These are phyloP conservation scores for Danio choprae DNA, from an alignment of 2,797 vertebrate species.

Conservation along the genomic window DNA sequence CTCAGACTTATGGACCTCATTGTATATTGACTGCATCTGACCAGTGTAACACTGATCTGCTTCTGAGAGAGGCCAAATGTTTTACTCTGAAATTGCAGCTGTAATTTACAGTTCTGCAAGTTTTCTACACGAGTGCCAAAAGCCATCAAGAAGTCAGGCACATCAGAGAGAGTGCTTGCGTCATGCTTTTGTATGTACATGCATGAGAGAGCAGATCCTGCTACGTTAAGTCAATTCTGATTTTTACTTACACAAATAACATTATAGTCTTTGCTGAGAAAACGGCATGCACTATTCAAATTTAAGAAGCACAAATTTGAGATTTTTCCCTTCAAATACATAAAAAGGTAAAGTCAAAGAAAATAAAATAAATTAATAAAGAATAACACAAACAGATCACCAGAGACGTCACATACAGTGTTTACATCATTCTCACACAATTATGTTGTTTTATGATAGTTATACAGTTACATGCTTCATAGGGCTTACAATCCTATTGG, in stretches of 20 bases:
- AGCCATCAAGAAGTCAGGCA: constrained; percentile 50
- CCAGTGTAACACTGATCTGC: constrained; percentile 55
- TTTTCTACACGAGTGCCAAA: constrained; percentile 51
- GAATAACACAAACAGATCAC: no score
- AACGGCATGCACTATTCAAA: not conserved
- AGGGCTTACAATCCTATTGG: no score
- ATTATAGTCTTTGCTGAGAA: constrained; percentile 11
- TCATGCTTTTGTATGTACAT: constrained; percentile 48
- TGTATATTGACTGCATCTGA: constrained; percentile 74
- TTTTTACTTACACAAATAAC: constrained; percentile 23
- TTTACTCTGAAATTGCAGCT: constrained; percentile 62
- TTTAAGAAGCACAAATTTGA: constrained; percentile 5
- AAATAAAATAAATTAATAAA: no score
- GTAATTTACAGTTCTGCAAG: constrained; percentile 64
- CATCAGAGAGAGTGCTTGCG: constrained; percentile 53
- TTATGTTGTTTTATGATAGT: no score
- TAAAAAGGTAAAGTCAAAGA: no score
- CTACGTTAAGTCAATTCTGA: constrained; percentile 4
- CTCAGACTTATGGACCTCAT: not conserved
- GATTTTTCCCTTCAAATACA: no score
- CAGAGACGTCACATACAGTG: no score
- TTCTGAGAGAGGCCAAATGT: constrained; percentile 48
- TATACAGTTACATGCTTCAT: no score
- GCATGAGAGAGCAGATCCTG: not conserved
- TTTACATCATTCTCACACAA: no score